phyloP scores from a whole-genome alignment of 2,888 invertebrate genomes.

The Zhengitettix transpicula region DNA sequence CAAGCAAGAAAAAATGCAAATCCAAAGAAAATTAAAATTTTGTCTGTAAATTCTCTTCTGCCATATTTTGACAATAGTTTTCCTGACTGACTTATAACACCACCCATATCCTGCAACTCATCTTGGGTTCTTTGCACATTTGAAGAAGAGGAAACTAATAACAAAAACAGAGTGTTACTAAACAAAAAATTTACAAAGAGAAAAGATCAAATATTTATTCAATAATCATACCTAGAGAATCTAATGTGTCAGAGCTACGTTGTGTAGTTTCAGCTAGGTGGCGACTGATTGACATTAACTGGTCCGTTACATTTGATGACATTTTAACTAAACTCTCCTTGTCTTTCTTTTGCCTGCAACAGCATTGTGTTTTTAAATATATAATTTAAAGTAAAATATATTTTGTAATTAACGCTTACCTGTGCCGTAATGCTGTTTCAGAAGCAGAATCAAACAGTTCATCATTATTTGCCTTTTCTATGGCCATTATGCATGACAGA shows the following conservation, averaged over 20 bases:
- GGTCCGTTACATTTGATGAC: conserved; percentile 68
- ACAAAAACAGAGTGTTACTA: neutral
- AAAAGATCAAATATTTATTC: neutral
- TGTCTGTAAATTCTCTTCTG: conserved; percentile 86
- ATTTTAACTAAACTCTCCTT: conserved; percentile 48
- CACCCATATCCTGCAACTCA: conserved; percentile 72
- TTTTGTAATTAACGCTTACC: conserved; percentile 41
- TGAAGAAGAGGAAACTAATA: conserved; percentile 30
- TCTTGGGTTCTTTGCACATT: conserved; percentile 48
- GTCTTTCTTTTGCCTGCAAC: conserved; percentile 35
- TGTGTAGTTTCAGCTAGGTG: conserved; percentile 76
- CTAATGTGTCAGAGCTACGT: conserved; percentile 70
- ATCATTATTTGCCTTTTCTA: conserved; percentile 58
- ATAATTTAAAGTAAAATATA: conserved; percentile 13
- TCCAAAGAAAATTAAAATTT: conserved; percentile 73
- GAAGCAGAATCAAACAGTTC: conserved; percentile 47
- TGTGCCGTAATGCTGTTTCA: conserved; percentile 33
- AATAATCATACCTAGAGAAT: conserved; percentile 39
- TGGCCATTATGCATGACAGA: conserved; percentile 56
- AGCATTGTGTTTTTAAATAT: neutral
- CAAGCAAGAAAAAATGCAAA: conserved; percentile 79
- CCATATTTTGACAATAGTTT: conserved; percentile 89
- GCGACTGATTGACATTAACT: conserved; percentile 66
- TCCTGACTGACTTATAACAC: conserved; percentile 74
- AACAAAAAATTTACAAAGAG: neutral